Evolutionary conservation across 1,140 invertebrate genomes (phyloP).

Genomic region (Philotrypesis tridentata): DNA sequence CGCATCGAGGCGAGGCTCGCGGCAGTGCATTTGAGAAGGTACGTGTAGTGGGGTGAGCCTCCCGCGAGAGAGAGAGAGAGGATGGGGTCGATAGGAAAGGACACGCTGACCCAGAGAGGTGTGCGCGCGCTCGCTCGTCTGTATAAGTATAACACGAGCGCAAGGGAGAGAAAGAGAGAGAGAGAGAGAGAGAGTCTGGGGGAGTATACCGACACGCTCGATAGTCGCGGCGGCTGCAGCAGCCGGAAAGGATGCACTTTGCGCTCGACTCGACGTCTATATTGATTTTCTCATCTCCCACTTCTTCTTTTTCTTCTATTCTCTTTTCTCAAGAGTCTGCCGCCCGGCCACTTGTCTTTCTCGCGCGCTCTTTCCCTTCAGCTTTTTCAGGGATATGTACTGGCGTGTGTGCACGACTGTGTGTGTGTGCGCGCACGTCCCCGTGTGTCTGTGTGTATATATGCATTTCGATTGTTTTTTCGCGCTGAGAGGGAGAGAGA

Average conservation of each 20-base stretch:
- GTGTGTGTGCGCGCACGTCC: too few relatives aligned
- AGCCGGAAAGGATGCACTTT: slow-evolving; percentile 23
- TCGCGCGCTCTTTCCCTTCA: neutral
- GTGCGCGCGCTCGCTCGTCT: neutral
- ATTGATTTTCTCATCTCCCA: neutral
- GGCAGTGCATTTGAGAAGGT: too few relatives aligned
- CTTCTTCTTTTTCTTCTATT: neutral
- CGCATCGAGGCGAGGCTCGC: too few relatives aligned
- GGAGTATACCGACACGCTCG: slow-evolving; percentile 23
- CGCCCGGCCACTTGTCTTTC: neutral
- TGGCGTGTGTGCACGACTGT: too few relatives aligned
- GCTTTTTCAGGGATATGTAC: neutral
- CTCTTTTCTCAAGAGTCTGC: neutral
- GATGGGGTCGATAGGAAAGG: slow-evolving; percentile 37
- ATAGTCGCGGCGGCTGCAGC: slow-evolving; percentile 24
- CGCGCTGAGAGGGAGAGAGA: too few relatives aligned
- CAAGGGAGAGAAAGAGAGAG: too few relatives aligned
- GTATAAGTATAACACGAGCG: neutral
- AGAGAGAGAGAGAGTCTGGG: neutral
- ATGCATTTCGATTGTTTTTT: too few relatives aligned
- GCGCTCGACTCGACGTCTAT: neutral
- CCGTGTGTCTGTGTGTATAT: too few relatives aligned
- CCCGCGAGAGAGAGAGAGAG: neutral
- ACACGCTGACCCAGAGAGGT: slow-evolving; percentile 41
- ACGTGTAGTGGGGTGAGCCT: neutral